Evolutionary conservation across 2,888 invertebrate species (phyloP).

Genomic region (Drosophila differens): DNA sequence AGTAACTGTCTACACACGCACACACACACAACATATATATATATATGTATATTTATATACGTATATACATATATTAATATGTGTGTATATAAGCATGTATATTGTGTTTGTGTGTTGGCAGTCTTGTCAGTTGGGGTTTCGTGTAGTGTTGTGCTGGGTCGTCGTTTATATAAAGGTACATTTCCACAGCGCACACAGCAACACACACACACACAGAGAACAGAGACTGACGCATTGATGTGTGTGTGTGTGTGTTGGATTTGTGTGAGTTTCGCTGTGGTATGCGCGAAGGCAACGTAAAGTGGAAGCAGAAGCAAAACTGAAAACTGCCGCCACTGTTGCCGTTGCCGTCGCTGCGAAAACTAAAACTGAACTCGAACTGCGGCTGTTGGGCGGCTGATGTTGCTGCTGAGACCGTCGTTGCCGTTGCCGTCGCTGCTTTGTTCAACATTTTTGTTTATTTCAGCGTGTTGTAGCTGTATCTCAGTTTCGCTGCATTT

Average conservation of each 20-base stretch:
- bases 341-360: constrained; percentile 67
- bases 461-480: constrained; percentile 70
- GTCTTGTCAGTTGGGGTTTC: constrained; percentile 83
- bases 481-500: constrained; percentile 48
- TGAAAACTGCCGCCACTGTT: constrained; percentile 65
- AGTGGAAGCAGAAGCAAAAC: constrained; percentile 62
- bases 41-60: constrained; percentile 25
- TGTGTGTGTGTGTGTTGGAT: constrained; percentile 37
- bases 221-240: constrained; percentile 37
- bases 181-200: constrained; percentile 63
- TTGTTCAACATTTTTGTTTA: constrained; percentile 81
- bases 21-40: constrained; percentile 18
- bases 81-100: constrained; percentile 46
- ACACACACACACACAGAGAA: constrained; percentile 24
- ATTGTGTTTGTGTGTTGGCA: constrained; percentile 57
- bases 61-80: constrained; percentile 35
- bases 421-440: constrained; percentile 52
- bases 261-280: constrained; percentile 61
- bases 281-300: constrained; percentile 75
- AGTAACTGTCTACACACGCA: constrained; percentile 70
- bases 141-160: constrained; percentile 75
- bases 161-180: constrained; percentile 79
- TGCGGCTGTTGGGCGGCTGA: constrained; percentile 51
- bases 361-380: constrained; percentile 77
- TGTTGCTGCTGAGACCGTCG: constrained; percentile 51